Percentiles rank a stretch among this genome's conserved stretches.
These are phyloP conservation scores for Sitodiplosis mosellana DNA, from an alignment of 1,140 invertebrate species.

Conservation along the genomic window DNA sequence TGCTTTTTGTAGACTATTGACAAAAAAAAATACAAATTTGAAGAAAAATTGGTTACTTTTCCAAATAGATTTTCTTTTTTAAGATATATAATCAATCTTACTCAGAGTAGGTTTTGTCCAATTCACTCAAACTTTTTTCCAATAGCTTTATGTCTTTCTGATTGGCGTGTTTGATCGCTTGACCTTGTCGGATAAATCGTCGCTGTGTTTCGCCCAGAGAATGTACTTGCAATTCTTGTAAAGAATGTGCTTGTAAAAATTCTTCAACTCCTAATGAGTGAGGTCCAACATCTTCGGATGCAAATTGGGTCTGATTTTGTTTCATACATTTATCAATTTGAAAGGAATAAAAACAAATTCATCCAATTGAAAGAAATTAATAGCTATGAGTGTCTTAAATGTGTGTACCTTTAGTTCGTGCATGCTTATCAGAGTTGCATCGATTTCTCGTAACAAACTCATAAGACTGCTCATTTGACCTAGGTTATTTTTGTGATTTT, in stretches of 20 bases:
- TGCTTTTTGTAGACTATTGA: constrained; percentile 31
- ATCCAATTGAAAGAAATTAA: too few species aligned
- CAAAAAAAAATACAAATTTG: constrained; percentile 3
- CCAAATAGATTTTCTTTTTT: too few species aligned
- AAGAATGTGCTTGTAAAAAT: constrained; percentile 75
- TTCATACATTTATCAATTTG: too few species aligned
- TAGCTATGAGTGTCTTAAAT: constrained; percentile 15
- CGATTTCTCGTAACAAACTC: constrained; percentile 77
- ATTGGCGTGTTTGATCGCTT: constrained; percentile 30
- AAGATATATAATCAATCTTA: constrained; percentile 13
- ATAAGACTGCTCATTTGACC: constrained; percentile 57
- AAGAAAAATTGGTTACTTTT: too few species aligned
- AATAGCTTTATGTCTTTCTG: constrained; percentile 43
- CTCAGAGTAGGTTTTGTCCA: constrained; percentile 54
- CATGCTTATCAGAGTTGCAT: constrained; percentile 67
- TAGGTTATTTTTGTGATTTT: constrained; percentile 71
- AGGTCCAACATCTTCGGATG: constrained; percentile 73
- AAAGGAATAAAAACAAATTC: constrained; percentile 3
- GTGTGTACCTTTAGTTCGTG: constrained; percentile 45
- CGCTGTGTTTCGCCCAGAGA: constrained; percentile 66
- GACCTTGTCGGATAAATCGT: constrained; percentile 49
- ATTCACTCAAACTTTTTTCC: constrained; percentile 43
- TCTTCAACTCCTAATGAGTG: constrained; percentile 89
- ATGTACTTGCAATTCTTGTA: constrained; percentile 79
- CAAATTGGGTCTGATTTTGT: constrained; percentile 46